phyloP scores from a whole-genome alignment of 2,797 vertebrate genomes.

The Picus viridis region DNA sequence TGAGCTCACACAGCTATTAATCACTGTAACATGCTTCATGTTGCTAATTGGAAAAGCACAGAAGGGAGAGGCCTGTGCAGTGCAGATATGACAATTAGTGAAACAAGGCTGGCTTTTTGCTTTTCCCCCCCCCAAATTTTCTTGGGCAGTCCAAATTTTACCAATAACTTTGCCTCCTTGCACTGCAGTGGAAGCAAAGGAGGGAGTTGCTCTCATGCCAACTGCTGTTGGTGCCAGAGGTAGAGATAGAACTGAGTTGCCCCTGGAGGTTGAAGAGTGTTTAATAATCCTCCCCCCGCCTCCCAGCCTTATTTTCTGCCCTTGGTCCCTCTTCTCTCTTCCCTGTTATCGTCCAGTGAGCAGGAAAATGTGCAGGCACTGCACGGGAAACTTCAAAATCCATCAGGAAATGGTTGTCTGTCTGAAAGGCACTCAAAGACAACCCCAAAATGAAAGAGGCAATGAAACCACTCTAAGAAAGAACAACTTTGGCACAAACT shows the following conservation, averaged over 20 bases:
- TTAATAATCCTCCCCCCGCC: conserved; percentile 66
- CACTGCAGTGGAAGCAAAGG: conserved; percentile 62
- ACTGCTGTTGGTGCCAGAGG: conserved; percentile 69
- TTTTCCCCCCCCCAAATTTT: background rate
- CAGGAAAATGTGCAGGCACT: conserved; percentile 32
- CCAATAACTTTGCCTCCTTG: conserved; percentile 69
- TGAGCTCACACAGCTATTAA: conserved; percentile 75
- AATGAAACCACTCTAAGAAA: background rate
- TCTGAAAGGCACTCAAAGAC: background rate
- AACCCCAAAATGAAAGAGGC: background rate
- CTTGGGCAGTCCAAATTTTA: conserved; percentile 70
- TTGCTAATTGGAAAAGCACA: conserved; percentile 73
- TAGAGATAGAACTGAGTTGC: conserved; percentile 62
- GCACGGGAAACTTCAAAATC: conserved; percentile 1
- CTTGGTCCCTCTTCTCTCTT: conserved; percentile 69
- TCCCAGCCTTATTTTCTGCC: conserved; percentile 45
- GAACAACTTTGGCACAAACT: background rate
- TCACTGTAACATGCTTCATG: conserved; percentile 76
- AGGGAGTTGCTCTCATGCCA: conserved; percentile 77
- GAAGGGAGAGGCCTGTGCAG: conserved; percentile 71
- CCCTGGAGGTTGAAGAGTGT: conserved; percentile 66
- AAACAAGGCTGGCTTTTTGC: conserved; percentile 55
- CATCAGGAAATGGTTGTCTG: background rate
- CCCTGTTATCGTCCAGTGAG: conserved; percentile 64
- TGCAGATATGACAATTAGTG: conserved; percentile 76